phyloP scores from a whole-genome alignment of 2,888 invertebrate species.

The Mesodorylaimus sp. region DNA sequence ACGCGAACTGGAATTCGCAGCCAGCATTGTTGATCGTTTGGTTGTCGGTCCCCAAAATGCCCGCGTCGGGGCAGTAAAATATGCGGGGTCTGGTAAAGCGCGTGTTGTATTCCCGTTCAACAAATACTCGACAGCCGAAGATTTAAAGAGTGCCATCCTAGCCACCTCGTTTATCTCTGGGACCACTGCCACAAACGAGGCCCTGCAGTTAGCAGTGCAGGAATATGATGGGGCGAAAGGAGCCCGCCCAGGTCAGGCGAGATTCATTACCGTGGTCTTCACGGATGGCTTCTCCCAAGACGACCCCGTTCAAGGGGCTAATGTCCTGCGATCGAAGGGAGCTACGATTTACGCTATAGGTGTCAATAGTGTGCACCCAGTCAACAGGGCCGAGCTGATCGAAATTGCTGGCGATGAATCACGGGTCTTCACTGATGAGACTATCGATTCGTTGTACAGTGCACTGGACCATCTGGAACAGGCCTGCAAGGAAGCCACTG shows the following conservation, averaged over 20 bases:
- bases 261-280: constrained; percentile 1
- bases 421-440: neutral
- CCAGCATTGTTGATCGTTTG: constrained; percentile 1
- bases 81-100: neutral
- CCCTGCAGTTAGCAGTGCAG: neutral
- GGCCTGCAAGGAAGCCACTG: no score
- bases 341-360: constrained; percentile 5
- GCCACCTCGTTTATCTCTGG: constrained; percentile 1
- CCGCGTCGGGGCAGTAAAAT: neutral
- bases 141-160: neutral
- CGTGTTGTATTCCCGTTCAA: neutral
- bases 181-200: constrained; percentile 5
- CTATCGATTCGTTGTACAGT: no score
- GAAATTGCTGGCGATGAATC: neutral
- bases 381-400: neutral
- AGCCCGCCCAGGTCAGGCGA: neutral
- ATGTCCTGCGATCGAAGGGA: neutral
- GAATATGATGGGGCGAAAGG: no score
- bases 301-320: neutral
- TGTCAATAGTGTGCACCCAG: constrained; percentile 5
- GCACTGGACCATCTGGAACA: no score
- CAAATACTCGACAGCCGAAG: neutral
- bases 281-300: constrained; percentile 8
- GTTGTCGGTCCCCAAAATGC: neutral
- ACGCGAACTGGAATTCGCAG: neutral